Base-by-base conservation (phyloP, 2,888 invertebrate species). In the Kryphioiulus occultus region DNA sequence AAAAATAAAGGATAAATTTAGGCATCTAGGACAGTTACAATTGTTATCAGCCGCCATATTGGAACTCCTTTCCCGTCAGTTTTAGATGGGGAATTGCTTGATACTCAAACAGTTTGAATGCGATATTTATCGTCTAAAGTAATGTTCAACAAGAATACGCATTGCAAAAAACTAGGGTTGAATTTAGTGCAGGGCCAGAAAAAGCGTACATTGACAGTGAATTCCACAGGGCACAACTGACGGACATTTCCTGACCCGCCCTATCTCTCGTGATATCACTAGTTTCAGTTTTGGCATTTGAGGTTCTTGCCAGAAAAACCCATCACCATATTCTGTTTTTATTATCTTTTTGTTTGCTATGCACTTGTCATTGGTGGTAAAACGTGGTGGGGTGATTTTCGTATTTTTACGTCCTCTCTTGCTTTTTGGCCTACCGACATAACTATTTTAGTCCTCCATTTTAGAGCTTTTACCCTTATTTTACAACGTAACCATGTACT, bases 311-410 rank as follows among this genome's bases (percentile, higher is more conserved):
- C 10, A 68, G 22, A 68, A 68, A 68, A 10, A 22, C 68, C 68
- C 68, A 68, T 68, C 68, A 26, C 68, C 68, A 68, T 68, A 68
- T 68, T 68, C 68, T 68, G 3, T 68, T 68, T 68, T 68, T 68
- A 68, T 68, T 68, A 68, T 68, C 68, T 68, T 68, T 26, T 68
- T 68, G 68, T 68, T 68, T 68, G 22, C 68, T 68, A 68, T 68
- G 26, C 22, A 26, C 68, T 68, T 22, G 68, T 68, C 68, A 10
- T 68, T 68, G 68, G 26, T 22, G 68, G 68, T 68, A 68, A 68
- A 68, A 68, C 68, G 22, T 68, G 68, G 68, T 26, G 26, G 68
- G 68, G 68, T 68, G 22, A 68, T 68, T 68, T 68, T 68, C 68
- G 68, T 26, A 68, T 26, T 68, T 68, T 68, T 68, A 68, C 68